These are phyloP conservation scores for Mormyrops boulengeri DNA, from an alignment of 2,797 vertebrate genomes.

Conservation along the genomic window DNA sequence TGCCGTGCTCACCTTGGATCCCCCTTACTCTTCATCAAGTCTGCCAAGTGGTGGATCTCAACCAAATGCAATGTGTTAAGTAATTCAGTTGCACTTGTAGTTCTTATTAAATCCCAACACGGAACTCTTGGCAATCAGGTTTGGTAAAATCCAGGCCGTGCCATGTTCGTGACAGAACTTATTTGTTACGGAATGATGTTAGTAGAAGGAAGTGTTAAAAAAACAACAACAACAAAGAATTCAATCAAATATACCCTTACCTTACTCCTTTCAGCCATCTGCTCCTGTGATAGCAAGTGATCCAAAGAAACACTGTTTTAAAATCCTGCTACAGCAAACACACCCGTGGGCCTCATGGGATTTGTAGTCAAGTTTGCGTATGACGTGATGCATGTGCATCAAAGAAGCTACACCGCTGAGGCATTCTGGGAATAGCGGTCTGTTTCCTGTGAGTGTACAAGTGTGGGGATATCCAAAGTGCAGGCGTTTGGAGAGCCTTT, in stretches of 20 bases:
- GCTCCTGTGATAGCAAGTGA: constrained; percentile 72
- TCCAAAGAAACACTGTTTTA: constrained; percentile 69
- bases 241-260: constrained; percentile 51
- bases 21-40: background rate
- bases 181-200: constrained; percentile 60
- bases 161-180: constrained; percentile 39
- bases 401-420: background rate
- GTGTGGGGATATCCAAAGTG: background rate
- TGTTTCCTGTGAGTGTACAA: background rate
- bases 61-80: background rate
- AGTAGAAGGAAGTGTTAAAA: constrained; percentile 36
- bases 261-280: constrained; percentile 69
- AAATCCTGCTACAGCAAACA: constrained; percentile 38
- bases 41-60: background rate
- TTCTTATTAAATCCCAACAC: background rate
- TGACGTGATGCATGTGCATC: background rate
- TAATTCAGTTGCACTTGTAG: background rate
- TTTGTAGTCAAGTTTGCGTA: background rate
- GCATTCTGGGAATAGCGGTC: constrained; percentile 12
- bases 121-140: constrained; percentile 36
- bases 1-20: background rate
- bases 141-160: constrained; percentile 45
- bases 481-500: background rate
- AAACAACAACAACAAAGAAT: constrained; percentile 14
- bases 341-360: background rate